Base-by-base conservation (phyloP, 2,113 vertebrate species). In the Podarcis raffonei region DNA sequence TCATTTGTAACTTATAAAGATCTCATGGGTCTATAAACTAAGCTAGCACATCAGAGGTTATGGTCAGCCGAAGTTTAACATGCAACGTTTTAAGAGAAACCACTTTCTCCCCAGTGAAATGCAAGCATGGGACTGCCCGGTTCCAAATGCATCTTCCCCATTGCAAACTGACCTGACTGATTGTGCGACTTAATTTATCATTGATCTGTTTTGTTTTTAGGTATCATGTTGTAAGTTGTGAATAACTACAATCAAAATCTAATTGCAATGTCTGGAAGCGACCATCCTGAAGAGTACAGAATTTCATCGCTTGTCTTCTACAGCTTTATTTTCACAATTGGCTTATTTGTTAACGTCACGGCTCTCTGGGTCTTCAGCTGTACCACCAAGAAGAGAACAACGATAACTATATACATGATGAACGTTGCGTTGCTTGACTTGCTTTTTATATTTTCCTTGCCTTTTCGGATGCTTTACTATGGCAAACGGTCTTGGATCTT, bases 361-460 rank as follows among this genome's bases (percentile, higher is more conserved):
- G 99, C 99, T 1, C 93, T 99, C 30, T 99, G 98, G 98, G 99
- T 99, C 76, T 99, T 99, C 95, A 98, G 98, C 83, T 97, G 99
- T 85, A 98, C 98, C 87, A 99, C 99, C 88, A 99, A 99, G 95
- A 98, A 98, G 93, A 97, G 97, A 94, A 99, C 97, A 92, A 99
- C 98, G 0, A 98, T 99, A 87, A 99, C 98, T 1, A 91, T 99
- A 77, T 98, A 99, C 57, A 99, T 99, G 99, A 98, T 98, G 93
- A 99, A 99, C 1, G 98, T 99, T 6, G 99, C 99, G 0, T 77
- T 98, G 23, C 94, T 99, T 81, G 99, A 99, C 92, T 95, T 99
- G 7, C 79, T 98, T 77, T 98, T 98, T 90, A 97, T 98, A 86
- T 66, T 98, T 65, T 96, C 97, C 35, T 94, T 99, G 59, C 99